These are phyloP conservation scores for Dermolepida albohirtum DNA, from an alignment of 2,888 invertebrate genomes.

Conservation along the genomic window DNA sequence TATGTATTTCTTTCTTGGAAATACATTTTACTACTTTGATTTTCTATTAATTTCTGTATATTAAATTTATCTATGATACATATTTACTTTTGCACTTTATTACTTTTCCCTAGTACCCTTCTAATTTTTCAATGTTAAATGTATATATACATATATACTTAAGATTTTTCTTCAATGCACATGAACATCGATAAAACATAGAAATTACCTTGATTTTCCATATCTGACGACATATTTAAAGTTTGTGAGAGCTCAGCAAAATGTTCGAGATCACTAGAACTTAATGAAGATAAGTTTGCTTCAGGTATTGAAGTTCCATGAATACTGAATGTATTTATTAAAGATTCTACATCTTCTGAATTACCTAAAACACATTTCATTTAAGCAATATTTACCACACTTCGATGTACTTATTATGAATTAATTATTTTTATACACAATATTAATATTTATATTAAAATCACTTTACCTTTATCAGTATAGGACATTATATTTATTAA, in stretches of 20 bases:
- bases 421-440: constrained; percentile 4
- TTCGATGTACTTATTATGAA: not conserved
- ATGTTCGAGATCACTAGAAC: constrained; percentile 57
- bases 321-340: constrained; percentile 56
- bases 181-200: not conserved
- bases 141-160: no score
- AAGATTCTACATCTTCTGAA: constrained; percentile 54
- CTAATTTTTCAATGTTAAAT: no score
- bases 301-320: constrained; percentile 54
- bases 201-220: constrained; percentile 58
- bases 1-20: no score
- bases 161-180: no score
- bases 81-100: no score
- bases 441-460: constrained; percentile 16
- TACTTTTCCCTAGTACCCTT: no score
- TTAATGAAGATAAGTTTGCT: constrained; percentile 54
- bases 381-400: constrained; percentile 2
- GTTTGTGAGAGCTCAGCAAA: constrained; percentile 60
- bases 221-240: constrained; percentile 56
- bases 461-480: constrained; percentile 54
- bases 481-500: constrained; percentile 53
- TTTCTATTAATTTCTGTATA: no score
- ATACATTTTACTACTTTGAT: no score
- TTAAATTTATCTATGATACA: no score
- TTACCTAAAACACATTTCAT: constrained; percentile 50